Base-by-base conservation (phyloP, 2,113 vertebrate genomes). In the Cygnus buccinator region DNA sequence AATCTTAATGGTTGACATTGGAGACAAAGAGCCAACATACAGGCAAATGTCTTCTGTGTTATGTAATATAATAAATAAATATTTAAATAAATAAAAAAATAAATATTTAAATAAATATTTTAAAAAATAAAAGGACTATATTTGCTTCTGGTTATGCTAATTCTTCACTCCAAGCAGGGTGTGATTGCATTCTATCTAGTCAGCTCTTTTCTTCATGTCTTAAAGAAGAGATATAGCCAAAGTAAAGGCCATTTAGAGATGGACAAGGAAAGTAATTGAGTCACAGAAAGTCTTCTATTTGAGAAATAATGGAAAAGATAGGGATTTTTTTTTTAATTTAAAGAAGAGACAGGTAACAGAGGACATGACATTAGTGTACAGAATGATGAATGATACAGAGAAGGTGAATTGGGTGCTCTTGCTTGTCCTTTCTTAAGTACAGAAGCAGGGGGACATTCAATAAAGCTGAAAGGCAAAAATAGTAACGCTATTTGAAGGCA, bases 121-220 rank as follows among this genome's bases (percentile, higher is more conserved):
- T 39, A 28, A 87, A 81, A 67, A 68, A 35, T 16, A 62, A 37
- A 37, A 29, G 52, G 43, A 87, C 57, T 94, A 59, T 75, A 79
- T 94, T 91, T 93, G 57, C 77, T 84, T 84, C 81, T 91, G 26
- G 44, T 87, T 87, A 82, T 95, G 62, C 48, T 97, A 94, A 96
- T 95, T 94, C 70, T 57, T 73, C 31, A 39, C 81, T 82, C 58
- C 54, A 85, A 66, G 71, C 78, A 87, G 14, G 8, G 39, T 37
- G 41, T 88, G 90, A 92, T 62, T 93, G 67, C 44, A 52, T 88
- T 93, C 66, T 82, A 35, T 91, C 91, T 77, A 79, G 71, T 89
- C 78, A 76, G 58, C 76, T 77, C n/a, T 93, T 72, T 68, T 91
- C 62, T 85, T 89, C 2, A 0, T 96, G 29, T 88, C 87, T 96